These are phyloP conservation scores for Auanema sp. DNA, from an alignment of 2,888 invertebrate genomes.

Conservation along the genomic window DNA sequence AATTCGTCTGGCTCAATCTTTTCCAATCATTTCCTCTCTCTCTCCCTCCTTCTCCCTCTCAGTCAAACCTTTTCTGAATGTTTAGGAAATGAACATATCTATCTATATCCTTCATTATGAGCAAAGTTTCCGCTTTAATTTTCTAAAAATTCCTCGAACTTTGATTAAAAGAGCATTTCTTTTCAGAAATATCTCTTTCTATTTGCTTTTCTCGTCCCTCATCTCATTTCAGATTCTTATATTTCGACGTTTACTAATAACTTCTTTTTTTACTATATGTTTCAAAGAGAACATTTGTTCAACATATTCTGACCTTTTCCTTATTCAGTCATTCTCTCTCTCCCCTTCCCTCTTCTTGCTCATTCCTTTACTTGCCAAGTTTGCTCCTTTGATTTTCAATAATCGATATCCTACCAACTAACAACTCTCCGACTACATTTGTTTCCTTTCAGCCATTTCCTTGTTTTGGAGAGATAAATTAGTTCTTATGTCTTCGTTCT, in stretches of 20 bases:
- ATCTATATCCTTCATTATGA: neutral
- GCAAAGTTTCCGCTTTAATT: neutral
- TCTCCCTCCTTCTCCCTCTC: neutral
- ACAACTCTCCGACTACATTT: too few species aligned
- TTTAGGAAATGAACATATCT: neutral
- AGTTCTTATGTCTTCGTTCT: neutral
- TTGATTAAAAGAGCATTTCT: constrained; percentile 6
- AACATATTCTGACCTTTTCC: too few species aligned
- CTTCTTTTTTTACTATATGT: too few species aligned
- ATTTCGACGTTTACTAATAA: too few species aligned
- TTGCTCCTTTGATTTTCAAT: too few species aligned
- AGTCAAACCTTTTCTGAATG: constrained; percentile 4
- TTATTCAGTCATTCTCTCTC: too few species aligned
- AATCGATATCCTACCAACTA: too few species aligned
- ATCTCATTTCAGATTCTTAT: too few species aligned
- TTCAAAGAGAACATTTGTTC: too few species aligned
- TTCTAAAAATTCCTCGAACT: neutral
- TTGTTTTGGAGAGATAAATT: too few species aligned
- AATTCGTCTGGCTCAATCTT: neutral
- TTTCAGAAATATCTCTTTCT: neutral
- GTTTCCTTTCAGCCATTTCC: too few species aligned
- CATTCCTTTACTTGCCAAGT: neutral
- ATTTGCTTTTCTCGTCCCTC: constrained; percentile 7
- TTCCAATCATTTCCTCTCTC: neutral
- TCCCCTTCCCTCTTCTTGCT: constrained; percentile 8